Conservation (phyloP, 2,888 invertebrate genomes). For the Lagria hirta region DNA sequence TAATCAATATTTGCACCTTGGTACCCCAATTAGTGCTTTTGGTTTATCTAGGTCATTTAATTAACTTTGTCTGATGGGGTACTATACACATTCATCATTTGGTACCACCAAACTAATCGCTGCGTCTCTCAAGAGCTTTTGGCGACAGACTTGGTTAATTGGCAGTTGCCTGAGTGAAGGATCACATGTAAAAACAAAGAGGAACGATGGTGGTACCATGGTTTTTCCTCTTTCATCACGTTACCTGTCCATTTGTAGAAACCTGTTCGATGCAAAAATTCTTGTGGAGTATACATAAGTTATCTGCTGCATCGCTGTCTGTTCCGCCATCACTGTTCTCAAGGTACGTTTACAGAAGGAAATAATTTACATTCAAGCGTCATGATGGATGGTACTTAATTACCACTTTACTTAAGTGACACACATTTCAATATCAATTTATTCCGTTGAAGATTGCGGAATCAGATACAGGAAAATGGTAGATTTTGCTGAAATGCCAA, state of each 20-base stretch:
- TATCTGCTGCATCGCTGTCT: conserved; percentile 15
- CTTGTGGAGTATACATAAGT: conserved; percentile 16
- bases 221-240: conserved; percentile 5
- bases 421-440: conserved; percentile 35
- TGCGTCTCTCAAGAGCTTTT: conserved; percentile 18
- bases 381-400: conserved; percentile 37
- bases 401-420: conserved; percentile 35
- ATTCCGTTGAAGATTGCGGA: conserved; percentile 25
- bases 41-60: too few species aligned
- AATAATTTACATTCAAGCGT: conserved; percentile 16
- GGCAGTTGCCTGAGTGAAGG: conserved; percentile 33
- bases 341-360: conserved; percentile 14
- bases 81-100: conserved; percentile 6
- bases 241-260: conserved; percentile 8
- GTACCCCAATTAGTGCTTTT: too few species aligned
- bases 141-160: conserved; percentile 33
- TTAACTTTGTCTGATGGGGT: too few species aligned
- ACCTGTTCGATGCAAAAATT: conserved; percentile 23
- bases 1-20: too few species aligned
- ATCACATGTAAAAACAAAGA: conserved; percentile 23
- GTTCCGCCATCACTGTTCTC: conserved; percentile 24
- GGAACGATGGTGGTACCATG: conserved; percentile 14
- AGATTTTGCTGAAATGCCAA: too few species aligned
- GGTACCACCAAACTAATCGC: conserved; percentile 12
- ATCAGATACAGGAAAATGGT: too few species aligned